phyloP scores from a whole-genome alignment of 1,140 invertebrate species.

The Araneus ventricosus region DNA sequence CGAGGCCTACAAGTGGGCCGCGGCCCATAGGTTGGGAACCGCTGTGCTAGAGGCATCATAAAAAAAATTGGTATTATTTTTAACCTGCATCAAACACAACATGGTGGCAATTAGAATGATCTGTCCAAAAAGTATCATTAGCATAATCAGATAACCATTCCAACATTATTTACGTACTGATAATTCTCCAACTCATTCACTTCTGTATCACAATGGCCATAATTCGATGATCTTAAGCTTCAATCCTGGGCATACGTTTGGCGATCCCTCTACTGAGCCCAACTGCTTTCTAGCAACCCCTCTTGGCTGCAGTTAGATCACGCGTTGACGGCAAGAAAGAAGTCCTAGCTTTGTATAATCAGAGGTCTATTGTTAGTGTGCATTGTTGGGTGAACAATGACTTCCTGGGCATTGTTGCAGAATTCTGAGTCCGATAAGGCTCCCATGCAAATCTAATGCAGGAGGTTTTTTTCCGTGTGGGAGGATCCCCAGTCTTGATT shows the following conservation, averaged over 20 bases:
- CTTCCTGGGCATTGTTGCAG: slow-evolving; percentile 60
- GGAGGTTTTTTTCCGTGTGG: slow-evolving; percentile 15
- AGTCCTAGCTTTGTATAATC: slow-evolving; percentile 52
- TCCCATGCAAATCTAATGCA: slow-evolving; percentile 53
- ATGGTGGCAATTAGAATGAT: no score
- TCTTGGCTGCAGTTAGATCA: slow-evolving; percentile 57
- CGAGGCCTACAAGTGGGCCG: no score
- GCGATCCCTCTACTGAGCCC: background rate
- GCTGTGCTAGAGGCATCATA: no score
- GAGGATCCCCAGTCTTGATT: slow-evolving; percentile 3
- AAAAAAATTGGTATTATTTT: no score
- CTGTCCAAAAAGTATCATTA: no score
- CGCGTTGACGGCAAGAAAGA: background rate
- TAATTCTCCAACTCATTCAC: no score
- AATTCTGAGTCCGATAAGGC: slow-evolving; percentile 57
- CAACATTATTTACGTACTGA: no score
- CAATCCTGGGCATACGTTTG: background rate
- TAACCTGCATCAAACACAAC: no score
- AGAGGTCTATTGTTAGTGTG: slow-evolving; percentile 38
- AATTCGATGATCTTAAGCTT: background rate
- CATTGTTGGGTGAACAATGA: slow-evolving; percentile 61
- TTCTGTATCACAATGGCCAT: no score
- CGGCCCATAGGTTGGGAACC: no score
- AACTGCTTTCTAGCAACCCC: background rate
- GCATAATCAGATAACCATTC: no score